Base-by-base conservation (phyloP, 2,888 invertebrate genomes). In the Leptopilina drosophilae region DNA sequence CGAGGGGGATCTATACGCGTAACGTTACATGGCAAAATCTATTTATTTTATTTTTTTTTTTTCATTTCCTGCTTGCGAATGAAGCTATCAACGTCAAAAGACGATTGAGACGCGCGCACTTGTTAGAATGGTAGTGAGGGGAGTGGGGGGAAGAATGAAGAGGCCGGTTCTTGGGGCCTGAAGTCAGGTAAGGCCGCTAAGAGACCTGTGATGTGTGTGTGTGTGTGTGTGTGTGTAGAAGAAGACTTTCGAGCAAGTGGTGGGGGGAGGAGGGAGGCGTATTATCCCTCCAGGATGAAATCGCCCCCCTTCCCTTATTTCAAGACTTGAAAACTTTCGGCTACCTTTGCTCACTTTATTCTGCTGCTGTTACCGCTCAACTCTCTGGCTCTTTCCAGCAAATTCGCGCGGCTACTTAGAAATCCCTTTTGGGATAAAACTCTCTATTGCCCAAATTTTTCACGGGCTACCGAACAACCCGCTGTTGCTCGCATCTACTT, bases 201-300 rank as follows among this genome's bases (percentile, higher is more conserved):
- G 8, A 42, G 42, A 8, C 42, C 42, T 42, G 6, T 42, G 14
- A n/a, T n/a, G n/a, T n/a, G n/a, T n/a, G n/a, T n/a, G n/a, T n/a
- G n/a, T n/a, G n/a, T n/a, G n/a, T n/a, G n/a, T n/a, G n/a, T n/a
- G n/a, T n/a, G 67, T 6, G 42, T 42, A 42, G 42, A 8, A 42
- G 46, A 67, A 67, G 49, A 49, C 33, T 33, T 33, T 33, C 33
- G 33, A 33, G 33, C 33, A 5, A 49, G 49, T 11, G 12, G 11
- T 4, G 12, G 59, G 9, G n/a, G 14, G 8, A 56, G 9, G 49
- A 49, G 64, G 83, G 81, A 82, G 73, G 86, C 84, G 84, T 87
- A 81, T 84, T 64, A 84, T 83, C 83, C 85, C 82, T 81, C 82
- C 80, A 78, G 82, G 87, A 84, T 87, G 82, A 87, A 87, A 87